These are phyloP conservation scores for Acanthoscelides obtectus DNA, from an alignment of 2,888 invertebrate species.

Conservation along the genomic window DNA sequence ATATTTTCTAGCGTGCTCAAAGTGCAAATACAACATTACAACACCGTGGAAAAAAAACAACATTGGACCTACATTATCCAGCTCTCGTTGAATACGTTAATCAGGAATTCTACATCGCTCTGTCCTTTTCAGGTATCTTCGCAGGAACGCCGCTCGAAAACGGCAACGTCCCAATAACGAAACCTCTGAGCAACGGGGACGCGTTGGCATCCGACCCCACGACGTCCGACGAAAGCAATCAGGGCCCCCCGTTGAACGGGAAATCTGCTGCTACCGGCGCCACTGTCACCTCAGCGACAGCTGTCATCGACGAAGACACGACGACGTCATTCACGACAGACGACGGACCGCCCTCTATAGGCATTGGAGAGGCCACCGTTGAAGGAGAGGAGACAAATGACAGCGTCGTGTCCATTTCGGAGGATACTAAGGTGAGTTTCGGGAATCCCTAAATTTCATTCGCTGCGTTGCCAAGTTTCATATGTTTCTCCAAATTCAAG, in stretches of 20 bases:
- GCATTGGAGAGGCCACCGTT: constrained; percentile 13
- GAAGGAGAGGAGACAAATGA: constrained; percentile 53
- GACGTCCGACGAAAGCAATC: constrained; percentile 73
- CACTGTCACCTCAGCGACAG: constrained; percentile 17
- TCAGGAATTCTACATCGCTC: no score
- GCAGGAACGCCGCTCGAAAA: constrained; percentile 42
- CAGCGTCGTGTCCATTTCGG: constrained; percentile 46
- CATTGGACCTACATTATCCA: no score
- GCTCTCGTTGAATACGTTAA: no score
- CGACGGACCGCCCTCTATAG: constrained; percentile 58
- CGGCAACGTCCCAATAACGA: constrained; percentile 36
- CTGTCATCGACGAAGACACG: constrained; percentile 64
- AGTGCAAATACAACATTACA: no score
- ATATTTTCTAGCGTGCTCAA: no score
- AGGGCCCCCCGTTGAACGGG: constrained; percentile 60
- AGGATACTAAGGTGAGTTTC: constrained; percentile 6
- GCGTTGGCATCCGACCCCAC: constrained; percentile 40
- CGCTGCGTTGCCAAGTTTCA: no score
- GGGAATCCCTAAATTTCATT: no score
- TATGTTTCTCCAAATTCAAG: no score
- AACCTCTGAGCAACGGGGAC: constrained; percentile 44
- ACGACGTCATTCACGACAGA: constrained; percentile 72
- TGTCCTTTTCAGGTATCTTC: constrained; percentile 23
- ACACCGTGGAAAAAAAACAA: no score
- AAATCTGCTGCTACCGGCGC: constrained; percentile 28